A percentile compares a stretch with the other conserved stretches of the same genome.
phyloP scores from a whole-genome alignment of 2,797 vertebrate species.

The Okamejei kenojei region DNA sequence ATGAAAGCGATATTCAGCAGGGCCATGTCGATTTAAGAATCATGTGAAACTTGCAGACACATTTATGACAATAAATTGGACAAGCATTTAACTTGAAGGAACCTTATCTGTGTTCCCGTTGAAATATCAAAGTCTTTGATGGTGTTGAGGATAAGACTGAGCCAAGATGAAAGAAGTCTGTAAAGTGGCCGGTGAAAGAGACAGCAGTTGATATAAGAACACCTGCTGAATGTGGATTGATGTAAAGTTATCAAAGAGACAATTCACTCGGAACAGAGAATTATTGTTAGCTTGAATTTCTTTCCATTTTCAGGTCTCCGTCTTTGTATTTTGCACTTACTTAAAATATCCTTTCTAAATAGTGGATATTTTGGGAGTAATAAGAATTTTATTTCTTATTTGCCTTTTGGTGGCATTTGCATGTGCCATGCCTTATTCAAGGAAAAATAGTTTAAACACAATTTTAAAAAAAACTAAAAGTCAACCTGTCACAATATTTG shows the following conservation, averaged over 20 bases:
- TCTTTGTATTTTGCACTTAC: background rate
- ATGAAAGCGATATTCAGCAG: conserved; percentile 58
- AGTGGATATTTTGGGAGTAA: background rate
- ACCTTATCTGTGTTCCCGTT: conserved; percentile 64
- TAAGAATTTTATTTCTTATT: background rate
- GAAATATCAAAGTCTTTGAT: conserved; percentile 62
- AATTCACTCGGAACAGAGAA: conserved; percentile 56
- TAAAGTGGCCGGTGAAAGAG: conserved; percentile 54
- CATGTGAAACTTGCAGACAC: conserved; percentile 61
- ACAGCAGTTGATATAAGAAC: conserved; percentile 47
- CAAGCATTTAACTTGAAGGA: conserved; percentile 59
- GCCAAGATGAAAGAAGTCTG: conserved; percentile 55
- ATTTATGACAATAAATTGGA: conserved; percentile 56
- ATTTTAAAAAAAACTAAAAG: background rate
- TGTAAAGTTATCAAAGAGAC: conserved; percentile 58
- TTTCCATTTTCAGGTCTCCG: conserved; percentile 38
- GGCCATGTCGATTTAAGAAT: conserved; percentile 54
- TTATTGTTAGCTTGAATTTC: conserved; percentile 54
- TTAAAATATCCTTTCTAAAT: background rate
- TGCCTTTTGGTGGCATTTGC: background rate
- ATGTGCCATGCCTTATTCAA: background rate
- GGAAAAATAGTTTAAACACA: background rate
- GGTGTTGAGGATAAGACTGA: conserved; percentile 54
- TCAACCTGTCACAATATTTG: background rate
- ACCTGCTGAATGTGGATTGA: conserved; percentile 49